Percentiles rank a stretch among this genome's conserved stretches.
phyloP scores from a whole-genome alignment of 2,113 vertebrate genomes.

The Rhadina sibilatrix region DNA sequence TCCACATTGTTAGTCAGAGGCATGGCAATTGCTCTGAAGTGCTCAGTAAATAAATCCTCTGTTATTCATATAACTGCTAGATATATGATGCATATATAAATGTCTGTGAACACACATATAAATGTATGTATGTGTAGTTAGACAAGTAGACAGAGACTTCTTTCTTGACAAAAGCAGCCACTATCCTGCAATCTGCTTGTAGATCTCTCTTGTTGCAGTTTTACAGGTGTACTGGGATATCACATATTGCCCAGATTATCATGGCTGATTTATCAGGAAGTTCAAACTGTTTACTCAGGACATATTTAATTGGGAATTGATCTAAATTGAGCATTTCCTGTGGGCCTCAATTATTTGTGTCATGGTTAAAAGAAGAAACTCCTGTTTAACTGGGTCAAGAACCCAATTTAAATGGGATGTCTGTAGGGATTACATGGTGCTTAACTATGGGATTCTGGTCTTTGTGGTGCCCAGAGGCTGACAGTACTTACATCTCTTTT shows the following conservation, averaged over 20 bases:
- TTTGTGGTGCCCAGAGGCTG: not conserved
- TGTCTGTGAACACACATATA: not conserved
- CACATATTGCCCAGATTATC: not conserved
- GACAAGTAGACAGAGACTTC: not conserved
- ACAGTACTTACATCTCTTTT: not conserved
- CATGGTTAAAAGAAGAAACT: conserved; percentile 48
- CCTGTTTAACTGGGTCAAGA: conserved; percentile 47
- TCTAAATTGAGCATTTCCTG: conserved; percentile 30
- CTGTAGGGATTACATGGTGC: conserved; percentile 26
- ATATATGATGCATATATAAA: not conserved
- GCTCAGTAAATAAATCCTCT: not conserved
- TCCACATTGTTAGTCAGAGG: not conserved
- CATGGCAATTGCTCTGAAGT: not conserved
- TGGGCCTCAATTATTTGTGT: not conserved
- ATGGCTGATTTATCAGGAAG: not conserved
- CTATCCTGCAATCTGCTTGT: not conserved
- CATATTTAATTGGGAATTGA: conserved; percentile 9
- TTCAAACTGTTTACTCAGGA: conserved; percentile 17
- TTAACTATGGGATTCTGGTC: conserved; percentile 18
- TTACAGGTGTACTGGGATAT: not conserved
- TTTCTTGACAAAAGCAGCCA: not conserved
- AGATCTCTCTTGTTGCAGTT: not conserved
- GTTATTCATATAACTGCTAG: not conserved
- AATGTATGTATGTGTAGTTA: not conserved
- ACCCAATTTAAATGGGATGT: conserved; percentile 18